A percentile compares a stretch with the other conserved stretches of the same genome.
These are phyloP conservation scores for Pteropus rufus DNA, from an alignment of 2,797 vertebrate species.

Conservation along the genomic window DNA sequence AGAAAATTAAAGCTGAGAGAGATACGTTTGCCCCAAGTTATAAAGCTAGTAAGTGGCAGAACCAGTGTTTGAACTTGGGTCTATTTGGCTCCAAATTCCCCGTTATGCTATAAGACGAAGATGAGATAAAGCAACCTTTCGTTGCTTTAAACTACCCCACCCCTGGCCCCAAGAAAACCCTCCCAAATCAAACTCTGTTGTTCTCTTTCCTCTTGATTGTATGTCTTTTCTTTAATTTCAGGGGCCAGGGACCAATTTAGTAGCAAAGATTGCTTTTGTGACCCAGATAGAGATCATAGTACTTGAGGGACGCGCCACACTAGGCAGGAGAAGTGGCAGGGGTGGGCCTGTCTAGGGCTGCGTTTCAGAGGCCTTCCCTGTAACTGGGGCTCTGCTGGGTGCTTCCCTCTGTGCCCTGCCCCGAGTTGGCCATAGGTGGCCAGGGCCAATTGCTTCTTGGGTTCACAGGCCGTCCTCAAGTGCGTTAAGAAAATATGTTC, in stretches of 20 bases:
- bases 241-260: not conserved
- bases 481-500: slow-evolving; percentile 15
- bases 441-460: not conserved
- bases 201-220: not conserved
- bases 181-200: not conserved
- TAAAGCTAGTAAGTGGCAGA: not conserved
- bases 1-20: not conserved
- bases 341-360: not conserved
- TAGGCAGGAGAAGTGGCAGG: not conserved
- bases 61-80: not conserved
- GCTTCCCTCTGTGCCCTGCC: not conserved
- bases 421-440: not conserved
- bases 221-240: not conserved
- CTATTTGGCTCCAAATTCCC: not conserved
- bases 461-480: not conserved
- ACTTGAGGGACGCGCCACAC: not conserved
- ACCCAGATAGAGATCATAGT: not conserved
- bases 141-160: not conserved
- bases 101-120: not conserved
- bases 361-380: not conserved
- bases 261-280: not conserved
- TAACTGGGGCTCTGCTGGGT: not conserved
- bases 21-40: not conserved
- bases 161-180: too few species aligned
- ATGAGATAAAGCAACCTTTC: not conserved